Percentiles rank a stretch among this genome's conserved stretches.
Evolutionary conservation across 2,888 invertebrate genomes (phyloP).

Genomic region (Brenthis daphne): DNA sequence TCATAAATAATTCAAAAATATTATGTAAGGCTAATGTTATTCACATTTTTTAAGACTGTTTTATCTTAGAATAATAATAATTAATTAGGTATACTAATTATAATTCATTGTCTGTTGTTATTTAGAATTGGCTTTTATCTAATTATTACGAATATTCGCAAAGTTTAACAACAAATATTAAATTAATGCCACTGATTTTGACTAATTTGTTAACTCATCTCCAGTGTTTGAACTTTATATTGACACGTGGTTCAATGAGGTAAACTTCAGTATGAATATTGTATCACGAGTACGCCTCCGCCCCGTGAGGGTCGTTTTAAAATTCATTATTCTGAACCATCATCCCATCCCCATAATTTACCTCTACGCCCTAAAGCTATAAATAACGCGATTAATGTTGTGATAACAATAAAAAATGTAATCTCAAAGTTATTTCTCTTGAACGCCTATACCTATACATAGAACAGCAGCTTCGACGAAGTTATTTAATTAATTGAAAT

Average conservation of each 20-base stretch:
- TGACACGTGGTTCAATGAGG: slow-evolving; percentile 21
- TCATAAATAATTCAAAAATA: too few relatives aligned
- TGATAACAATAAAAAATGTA: slow-evolving; percentile 27
- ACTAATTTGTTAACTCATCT: slow-evolving; percentile 13
- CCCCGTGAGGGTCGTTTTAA: slow-evolving; percentile 22
- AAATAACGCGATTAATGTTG: slow-evolving; percentile 28
- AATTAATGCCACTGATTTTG: slow-evolving; percentile 1
- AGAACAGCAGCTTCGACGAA: background rate
- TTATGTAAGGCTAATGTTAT: too few relatives aligned
- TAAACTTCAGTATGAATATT: slow-evolving; percentile 29
- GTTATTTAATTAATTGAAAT: background rate
- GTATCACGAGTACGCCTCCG: slow-evolving; percentile 16
- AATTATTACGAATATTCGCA: too few relatives aligned
- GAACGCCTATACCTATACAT: background rate
- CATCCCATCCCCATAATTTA: slow-evolving; percentile 25
- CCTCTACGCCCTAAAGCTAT: slow-evolving; percentile 16
- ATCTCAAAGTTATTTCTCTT: slow-evolving; percentile 3
- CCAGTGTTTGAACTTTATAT: slow-evolving; percentile 18
- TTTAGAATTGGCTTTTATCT: too few relatives aligned
- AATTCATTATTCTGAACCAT: slow-evolving; percentile 32
- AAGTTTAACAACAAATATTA: background rate
- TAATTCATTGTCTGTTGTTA: too few relatives aligned
- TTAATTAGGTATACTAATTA: too few relatives aligned
- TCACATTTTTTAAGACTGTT: too few relatives aligned
- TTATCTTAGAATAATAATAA: too few relatives aligned